Evolutionary conservation across 2,888 invertebrate species (phyloP), one percentile per base, ranked within the genome.

Genomic region (Coenonympha glycerion): DNA sequence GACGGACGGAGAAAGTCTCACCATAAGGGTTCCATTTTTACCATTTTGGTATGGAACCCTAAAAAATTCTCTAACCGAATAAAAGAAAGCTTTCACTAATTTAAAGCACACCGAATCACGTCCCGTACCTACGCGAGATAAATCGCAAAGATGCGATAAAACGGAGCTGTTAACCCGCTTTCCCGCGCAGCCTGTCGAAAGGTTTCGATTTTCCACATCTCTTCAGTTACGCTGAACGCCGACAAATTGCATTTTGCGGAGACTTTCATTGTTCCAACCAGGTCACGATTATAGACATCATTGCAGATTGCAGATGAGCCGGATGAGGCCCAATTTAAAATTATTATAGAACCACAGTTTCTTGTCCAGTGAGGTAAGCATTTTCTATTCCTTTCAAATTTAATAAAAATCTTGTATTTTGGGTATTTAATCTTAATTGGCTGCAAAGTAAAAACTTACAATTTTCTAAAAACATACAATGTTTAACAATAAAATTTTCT

Each of bases 181-280:
- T 78, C 72, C 62, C 52, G 42, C 50, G 48, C 48, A 21, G 26
- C 16, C 31, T 16, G 24, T 16, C 34, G 15, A 45, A 45, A 45
- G 45, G 33, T n/a, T n/a, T n/a, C 33, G 65, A 69, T 71, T 69
- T 72, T 65, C 63, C 64, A 56, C 56, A 47, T 40, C 51, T 54
- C 48, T 48, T 65, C 52, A 53, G 76, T 71, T 70, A 75, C 79
- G 81, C 68, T 34, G 45, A 45, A 34, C 55, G 64, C 60, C 62
- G 63, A 49, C 68, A 71, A 78, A 79, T 73, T 75, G 68, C 63
- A 47, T 69, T 66, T 65, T 71, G 71, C 59, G 67, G 48, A 55
- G 53, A 69, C 78, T 82, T 79, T 79, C 78, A 66, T 71, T 66
- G 56, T 56, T 50, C 55, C 60, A 67, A 68, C 66, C 73, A 60